Base-by-base conservation (phyloP, 2,113 vertebrate genomes). In the Siniperca knerii region DNA sequence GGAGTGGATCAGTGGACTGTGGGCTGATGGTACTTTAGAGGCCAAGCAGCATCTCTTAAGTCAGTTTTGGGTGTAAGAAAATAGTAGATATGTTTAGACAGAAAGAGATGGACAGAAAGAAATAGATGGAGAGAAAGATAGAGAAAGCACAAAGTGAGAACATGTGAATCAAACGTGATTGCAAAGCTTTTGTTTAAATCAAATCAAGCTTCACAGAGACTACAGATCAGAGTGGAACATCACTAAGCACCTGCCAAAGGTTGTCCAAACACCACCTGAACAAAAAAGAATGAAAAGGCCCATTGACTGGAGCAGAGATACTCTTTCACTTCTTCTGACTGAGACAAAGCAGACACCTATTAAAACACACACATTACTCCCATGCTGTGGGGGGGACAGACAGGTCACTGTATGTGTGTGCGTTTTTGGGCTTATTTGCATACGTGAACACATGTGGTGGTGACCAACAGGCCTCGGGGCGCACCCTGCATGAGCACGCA, bases 181-280 rank as follows among this genome's bases (percentile, higher is more conserved):
- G 20, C n/a, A 13, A 9, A 25, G 16, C 20, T 75, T 77, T 73
- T 67, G 55, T 87, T 86, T 74, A 50, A 86, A 84, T 81, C 11
- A 73, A 81, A 57, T 79, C 61, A 61, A 77, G 72, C 82, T 61
- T 2, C 21, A 89, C 71, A 91, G 76, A 84, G 69, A 69, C 78
- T 60, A 86, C 58, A 82, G 73, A 86, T 60, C 64, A 7, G 40
- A 58, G 35, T 25, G 48, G 67, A 88, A 20, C 77, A 66, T 75
- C 44, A 58, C 82, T n/a, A n/a, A 88, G 55, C 86, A 92, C 87
- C 91, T 93, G 88, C 81, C 78, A 92, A 79, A 86, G 82, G 77
- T 84, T 74, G 77, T 86, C 85, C 69, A 92, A 92, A 92, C 89
- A 85, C 60, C 37, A 83, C 60, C 73, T 86, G 61, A 92, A 61